Evolutionary conservation across 2,113 vertebrate genomes (phyloP), one percentile per base, ranked within the genome.

Genomic region (Nyctibius bracteatus): DNA sequence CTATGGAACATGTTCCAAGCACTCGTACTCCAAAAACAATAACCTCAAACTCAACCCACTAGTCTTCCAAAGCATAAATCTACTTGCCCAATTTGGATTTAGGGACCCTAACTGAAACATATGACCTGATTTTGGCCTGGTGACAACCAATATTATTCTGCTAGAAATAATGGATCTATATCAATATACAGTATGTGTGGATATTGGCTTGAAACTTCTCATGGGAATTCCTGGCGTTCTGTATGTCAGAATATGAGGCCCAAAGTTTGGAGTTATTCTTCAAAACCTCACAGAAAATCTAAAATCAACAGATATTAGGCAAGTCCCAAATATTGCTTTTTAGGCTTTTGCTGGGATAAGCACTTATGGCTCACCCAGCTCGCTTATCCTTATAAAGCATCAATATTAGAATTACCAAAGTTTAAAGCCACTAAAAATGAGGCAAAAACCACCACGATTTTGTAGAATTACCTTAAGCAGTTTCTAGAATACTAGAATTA

Each of bases 161-260:
- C 54, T 82, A 66, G 61, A 33, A 80, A 47, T 30, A 65, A 33
- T 5, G 16, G 35, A 59, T 55, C 31, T 75, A 0, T 46, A 12
- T 1, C 22, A 31, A 19, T 10, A 17, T 1, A 7, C 28, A 9
- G 6, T 6, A 12, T 0, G 3, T 14, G 12, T 10, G 20, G 37
- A 11, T 33, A 8, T 20, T 66, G 61, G 20, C 30, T 52, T 63
- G 16, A 14, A 39, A 41, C 12, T 46, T 55, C 44, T 81, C 16
- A 30, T 9, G 17, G 46, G 41, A 52, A 30, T 82, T 77, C 72
- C 57, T 57, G 46, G 13, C 33, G 27, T 49, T 43, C 24, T 37
- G 16, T 17, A 10, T 39, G 24, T 51, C 41, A 68, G 33, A 59
- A 39, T 24, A 41, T 2, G 22, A 68, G 66, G 46, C n/a, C 77